phyloP scores from a whole-genome alignment of 2,797 vertebrate genomes.

The Pelobates cultripes region DNA sequence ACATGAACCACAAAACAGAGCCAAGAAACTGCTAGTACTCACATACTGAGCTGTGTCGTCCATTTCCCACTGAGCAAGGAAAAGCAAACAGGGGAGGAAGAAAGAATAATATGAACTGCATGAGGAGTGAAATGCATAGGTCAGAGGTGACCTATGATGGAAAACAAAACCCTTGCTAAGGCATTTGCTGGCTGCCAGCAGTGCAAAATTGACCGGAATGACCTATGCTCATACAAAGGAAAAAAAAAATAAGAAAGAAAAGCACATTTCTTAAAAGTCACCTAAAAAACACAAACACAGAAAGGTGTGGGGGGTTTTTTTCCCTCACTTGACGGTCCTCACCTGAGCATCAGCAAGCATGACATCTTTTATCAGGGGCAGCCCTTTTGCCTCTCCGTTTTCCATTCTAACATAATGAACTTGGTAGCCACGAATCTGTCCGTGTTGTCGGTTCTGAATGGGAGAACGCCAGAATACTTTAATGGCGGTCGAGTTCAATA shows the following conservation, averaged over 20 bases:
- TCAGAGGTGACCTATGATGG: background rate
- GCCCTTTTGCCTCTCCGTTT: slow-evolving; percentile 90
- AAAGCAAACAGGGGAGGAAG: slow-evolving; percentile 65
- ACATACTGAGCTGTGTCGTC: slow-evolving; percentile 98
- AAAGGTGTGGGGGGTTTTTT: no score
- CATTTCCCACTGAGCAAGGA: slow-evolving; percentile 90
- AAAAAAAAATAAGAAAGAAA: background rate
- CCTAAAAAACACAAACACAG: background rate
- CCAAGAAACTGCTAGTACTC: slow-evolving; percentile 74
- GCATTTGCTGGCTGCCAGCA: background rate
- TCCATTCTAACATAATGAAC: slow-evolving; percentile 95
- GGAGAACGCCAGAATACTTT: slow-evolving; percentile 96
- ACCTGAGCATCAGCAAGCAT: slow-evolving; percentile 98
- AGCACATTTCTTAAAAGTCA: background rate
- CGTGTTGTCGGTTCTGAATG: slow-evolving; percentile 88
- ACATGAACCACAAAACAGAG: slow-evolving; percentile 1
- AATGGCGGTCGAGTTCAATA: slow-evolving; percentile 92
- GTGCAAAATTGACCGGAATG: background rate
- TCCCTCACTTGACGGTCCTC: slow-evolving; percentile 30
- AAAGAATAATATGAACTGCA: slow-evolving; percentile 58
- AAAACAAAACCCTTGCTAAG: background rate
- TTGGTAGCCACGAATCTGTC: slow-evolving; percentile 98
- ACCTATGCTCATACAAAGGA: background rate
- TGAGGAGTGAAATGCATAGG: slow-evolving; percentile 62
- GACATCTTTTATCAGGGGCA: slow-evolving; percentile 93